Conservation (phyloP, 2,888 invertebrate genomes). For the Pseudococcus viburni region DNA sequence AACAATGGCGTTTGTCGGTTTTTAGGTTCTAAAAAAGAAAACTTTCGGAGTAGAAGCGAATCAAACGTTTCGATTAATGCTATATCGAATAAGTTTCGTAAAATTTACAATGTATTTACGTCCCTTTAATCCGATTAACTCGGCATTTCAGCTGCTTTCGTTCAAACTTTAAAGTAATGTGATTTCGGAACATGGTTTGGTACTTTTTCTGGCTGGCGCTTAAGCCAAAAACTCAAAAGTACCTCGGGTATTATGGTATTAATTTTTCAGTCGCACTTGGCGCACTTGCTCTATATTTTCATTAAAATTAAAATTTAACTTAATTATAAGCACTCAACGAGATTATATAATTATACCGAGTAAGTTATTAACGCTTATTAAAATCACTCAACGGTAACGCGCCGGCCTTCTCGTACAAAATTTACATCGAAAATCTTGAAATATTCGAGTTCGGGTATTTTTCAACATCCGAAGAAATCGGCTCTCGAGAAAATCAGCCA, state of each 20-base stretch:
- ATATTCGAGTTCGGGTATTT: neutral
- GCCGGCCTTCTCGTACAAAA: neutral
- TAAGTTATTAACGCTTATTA: slow-evolving; percentile 32
- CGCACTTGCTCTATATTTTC: slow-evolving; percentile 9
- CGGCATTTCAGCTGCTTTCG: slow-evolving; percentile 24
- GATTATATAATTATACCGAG: slow-evolving; percentile 34
- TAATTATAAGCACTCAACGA: slow-evolving; percentile 21
- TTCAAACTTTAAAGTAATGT: slow-evolving; percentile 47
- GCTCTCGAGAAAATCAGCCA: neutral
- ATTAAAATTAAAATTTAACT: slow-evolving; percentile 44
- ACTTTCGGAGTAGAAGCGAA: neutral
- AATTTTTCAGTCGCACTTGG: slow-evolving; percentile 2
- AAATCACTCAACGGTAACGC: slow-evolving; percentile 34
- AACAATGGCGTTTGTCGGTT: neutral
- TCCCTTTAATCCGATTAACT: slow-evolving; percentile 50
- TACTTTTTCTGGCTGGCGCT: neutral
- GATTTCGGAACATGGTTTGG: slow-evolving; percentile 49
- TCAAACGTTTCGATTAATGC: slow-evolving; percentile 34
- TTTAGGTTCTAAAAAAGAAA: neutral
- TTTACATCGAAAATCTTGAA: neutral
- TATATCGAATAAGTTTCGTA: slow-evolving; percentile 35
- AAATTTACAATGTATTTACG: slow-evolving; percentile 45
- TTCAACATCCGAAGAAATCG: neutral
- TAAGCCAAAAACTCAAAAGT: slow-evolving; percentile 22
- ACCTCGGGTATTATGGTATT: slow-evolving; percentile 37